Conservation (phyloP, 2,797 vertebrate species). For the Crenichthys baileyi region DNA sequence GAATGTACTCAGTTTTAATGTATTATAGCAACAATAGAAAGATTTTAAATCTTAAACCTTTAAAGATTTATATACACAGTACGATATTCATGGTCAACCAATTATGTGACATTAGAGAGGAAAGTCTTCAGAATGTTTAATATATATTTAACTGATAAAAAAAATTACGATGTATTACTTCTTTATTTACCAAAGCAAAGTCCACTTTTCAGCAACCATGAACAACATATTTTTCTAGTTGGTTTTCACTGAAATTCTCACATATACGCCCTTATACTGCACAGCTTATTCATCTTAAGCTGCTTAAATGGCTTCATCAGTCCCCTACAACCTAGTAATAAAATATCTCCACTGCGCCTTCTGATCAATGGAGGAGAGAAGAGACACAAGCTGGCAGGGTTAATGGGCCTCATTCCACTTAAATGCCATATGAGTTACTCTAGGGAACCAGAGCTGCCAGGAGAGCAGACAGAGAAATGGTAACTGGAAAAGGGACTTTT, state of each 20-base stretch:
- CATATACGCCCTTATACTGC: constrained; percentile 18
- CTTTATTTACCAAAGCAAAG: constrained; percentile 18
- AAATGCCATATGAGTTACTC: constrained; percentile 87
- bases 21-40: neutral
- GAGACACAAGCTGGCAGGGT: constrained; percentile 84
- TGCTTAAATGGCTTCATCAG: constrained; percentile 68
- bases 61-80: neutral
- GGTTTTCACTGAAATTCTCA: constrained; percentile 12
- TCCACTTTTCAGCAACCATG: constrained; percentile 41
- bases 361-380: constrained; percentile 90
- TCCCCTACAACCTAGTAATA: constrained; percentile 82
- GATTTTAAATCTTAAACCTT: too few relatives aligned
- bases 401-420: constrained; percentile 86
- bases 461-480: constrained; percentile 16
- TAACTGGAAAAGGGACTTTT: constrained; percentile 10
- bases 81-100: neutral
- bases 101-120: neutral
- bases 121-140: neutral
- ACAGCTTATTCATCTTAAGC: constrained; percentile 45
- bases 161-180: neutral
- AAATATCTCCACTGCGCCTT: constrained; percentile 90
- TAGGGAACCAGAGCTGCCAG: constrained; percentile 59
- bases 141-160: neutral
- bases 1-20: neutral
- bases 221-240: constrained; percentile 40